Evolutionary conservation across 2,888 invertebrate genomes (phyloP), one percentile per base, ranked within the genome.

Genomic region (Trachelus tabidus): DNA sequence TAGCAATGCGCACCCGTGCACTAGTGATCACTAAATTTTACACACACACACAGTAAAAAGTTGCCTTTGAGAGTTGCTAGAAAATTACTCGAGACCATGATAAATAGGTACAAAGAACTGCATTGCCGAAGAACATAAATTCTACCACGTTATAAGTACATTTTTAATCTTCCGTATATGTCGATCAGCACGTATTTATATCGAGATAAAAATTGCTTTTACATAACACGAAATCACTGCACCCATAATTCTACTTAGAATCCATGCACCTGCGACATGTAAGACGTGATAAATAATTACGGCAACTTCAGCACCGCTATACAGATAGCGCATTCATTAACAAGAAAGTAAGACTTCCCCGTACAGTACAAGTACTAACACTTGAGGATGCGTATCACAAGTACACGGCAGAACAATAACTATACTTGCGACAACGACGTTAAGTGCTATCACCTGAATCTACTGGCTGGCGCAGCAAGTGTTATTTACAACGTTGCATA

Each of bases 401-500:
- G 23, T 56, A 23, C 56, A 56, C 23, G 6, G 23, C 9, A 56
- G 56, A 56, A 56, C 56, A 56, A 56, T 56, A 56, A 33, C 31
- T 31, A 31, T 71, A 33, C 71, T 33, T 31, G 71, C 33, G 15
- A 71, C 31, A 71, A 71, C 33, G 9, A 31, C 12, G 71, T 31
- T 71, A 71, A 71, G 31, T 71, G 71, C 31, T 71, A 71, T 71
- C 71, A 33, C 31, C 31, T 71, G 15, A 71, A 71, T 71, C 71
- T 71, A 71, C 31, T 15, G 6, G 56, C 15, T 71, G n/a, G 31
- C 71, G 9, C 71, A 23, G 56, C 71, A 71, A 33, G 31, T 71
- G 71, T 71, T 71, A 71, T 31, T 71, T 71, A 71, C 71, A 23
- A 23, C 71, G 31, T 31, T 31, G 31, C 31, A 31, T 71, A 71